phyloP scores from a whole-genome alignment of 2,888 invertebrate genomes.

The Zygogramma bicolorata region DNA sequence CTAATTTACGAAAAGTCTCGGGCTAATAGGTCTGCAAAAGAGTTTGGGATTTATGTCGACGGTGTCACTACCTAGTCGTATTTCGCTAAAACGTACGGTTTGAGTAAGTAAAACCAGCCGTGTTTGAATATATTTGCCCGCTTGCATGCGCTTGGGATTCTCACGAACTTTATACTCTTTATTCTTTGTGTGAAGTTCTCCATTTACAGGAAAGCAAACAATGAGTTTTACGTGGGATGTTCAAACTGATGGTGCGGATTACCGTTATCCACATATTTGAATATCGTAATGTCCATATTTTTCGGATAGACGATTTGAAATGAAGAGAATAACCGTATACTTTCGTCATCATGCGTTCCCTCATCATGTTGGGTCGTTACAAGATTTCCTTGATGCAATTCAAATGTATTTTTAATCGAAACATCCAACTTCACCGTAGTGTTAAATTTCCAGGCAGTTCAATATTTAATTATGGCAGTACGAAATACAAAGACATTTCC shows the following conservation, averaged over 20 bases:
- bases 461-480: too few relatives aligned
- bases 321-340: too few relatives aligned
- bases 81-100: constrained; percentile 29
- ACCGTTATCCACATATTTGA: constrained; percentile 7
- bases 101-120: constrained; percentile 31
- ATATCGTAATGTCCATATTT: neutral
- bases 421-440: too few relatives aligned
- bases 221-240: constrained; percentile 5
- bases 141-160: constrained; percentile 29
- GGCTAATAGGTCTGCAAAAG: constrained; percentile 13
- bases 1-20: neutral
- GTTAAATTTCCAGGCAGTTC: too few relatives aligned
- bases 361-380: too few relatives aligned
- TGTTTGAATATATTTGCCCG: constrained; percentile 41
- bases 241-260: neutral
- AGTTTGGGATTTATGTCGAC: constrained; percentile 14
- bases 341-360: too few relatives aligned
- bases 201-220: constrained; percentile 8
- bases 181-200: constrained; percentile 15
- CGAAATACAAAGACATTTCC: too few relatives aligned
- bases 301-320: neutral
- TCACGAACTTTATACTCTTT: constrained; percentile 29
- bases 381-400: too few relatives aligned
- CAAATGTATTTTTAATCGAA: too few relatives aligned
- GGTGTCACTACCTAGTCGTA: constrained; percentile 16